Evolutionary conservation across 1,140 invertebrate species (phyloP).

Genomic region (Meloidogyne exigua): DNA sequence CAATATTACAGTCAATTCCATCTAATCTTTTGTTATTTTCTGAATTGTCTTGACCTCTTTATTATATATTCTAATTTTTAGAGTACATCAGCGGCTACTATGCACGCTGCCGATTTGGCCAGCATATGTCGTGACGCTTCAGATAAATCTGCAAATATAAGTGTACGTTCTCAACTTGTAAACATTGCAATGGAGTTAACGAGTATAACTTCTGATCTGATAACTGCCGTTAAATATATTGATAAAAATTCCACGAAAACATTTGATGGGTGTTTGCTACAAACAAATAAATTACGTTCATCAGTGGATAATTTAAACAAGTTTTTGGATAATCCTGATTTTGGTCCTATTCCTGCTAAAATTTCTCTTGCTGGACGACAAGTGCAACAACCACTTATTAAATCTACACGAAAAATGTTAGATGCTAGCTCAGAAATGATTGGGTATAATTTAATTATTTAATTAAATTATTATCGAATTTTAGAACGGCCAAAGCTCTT

Average conservation of each 20-base stretch:
- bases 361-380: slow-evolving; percentile 74
- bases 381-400: slow-evolving; percentile 82
- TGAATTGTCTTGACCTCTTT: background rate
- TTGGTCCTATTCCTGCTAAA: slow-evolving; percentile 83
- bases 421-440: slow-evolving; percentile 86
- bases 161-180: slow-evolving; percentile 92
- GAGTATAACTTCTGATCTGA: slow-evolving; percentile 86
- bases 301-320: slow-evolving; percentile 87
- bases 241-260: slow-evolving; percentile 32
- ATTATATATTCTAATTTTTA: slow-evolving; percentile 18
- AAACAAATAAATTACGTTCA: slow-evolving; percentile 81
- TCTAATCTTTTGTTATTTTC: background rate
- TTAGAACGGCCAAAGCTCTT: slow-evolving; percentile 78
- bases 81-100: slow-evolving; percentile 83
- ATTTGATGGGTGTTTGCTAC: slow-evolving; percentile 72
- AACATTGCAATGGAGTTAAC: slow-evolving; percentile 95
- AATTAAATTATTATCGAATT: background rate
- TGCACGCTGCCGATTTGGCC: slow-evolving; percentile 90
- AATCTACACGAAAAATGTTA: slow-evolving; percentile 77
- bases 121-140: slow-evolving; percentile 89
- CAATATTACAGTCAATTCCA: too few relatives aligned
- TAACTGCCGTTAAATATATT: slow-evolving; percentile 90
- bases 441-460: slow-evolving; percentile 41
- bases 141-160: slow-evolving; percentile 84
- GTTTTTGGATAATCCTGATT: slow-evolving; percentile 89